These are phyloP conservation scores for Takifugu ocellatus DNA, from an alignment of 2,797 vertebrate species.

Conservation along the genomic window DNA sequence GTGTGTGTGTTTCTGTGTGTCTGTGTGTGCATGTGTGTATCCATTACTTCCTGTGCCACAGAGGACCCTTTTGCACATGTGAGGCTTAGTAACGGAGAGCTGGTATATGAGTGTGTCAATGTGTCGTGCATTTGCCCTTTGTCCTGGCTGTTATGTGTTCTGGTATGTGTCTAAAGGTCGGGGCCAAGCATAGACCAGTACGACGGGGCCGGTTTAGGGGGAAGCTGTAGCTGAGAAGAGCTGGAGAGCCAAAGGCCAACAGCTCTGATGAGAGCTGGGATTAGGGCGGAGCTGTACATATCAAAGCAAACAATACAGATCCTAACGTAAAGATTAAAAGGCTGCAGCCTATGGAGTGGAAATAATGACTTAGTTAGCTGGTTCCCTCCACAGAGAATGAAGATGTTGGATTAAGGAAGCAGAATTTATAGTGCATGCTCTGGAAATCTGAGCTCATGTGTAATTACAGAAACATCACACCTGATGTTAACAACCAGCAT, in stretches of 20 bases:
- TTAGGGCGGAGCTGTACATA: slow-evolving; percentile 26
- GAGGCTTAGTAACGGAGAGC: slow-evolving; percentile 9
- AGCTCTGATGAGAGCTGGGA: slow-evolving; percentile 37
- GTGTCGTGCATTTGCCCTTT: slow-evolving; percentile 68
- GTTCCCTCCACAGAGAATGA: slow-evolving; percentile 4
- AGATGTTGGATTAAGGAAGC: slow-evolving; percentile 21
- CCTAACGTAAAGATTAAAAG: slow-evolving; percentile 17
- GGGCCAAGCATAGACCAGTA: slow-evolving; percentile 61
- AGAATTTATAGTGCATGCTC: slow-evolving; percentile 22
- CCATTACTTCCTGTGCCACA: slow-evolving; percentile 12
- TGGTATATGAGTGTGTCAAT: slow-evolving; percentile 34
- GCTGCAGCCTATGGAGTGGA: slow-evolving; percentile 21
- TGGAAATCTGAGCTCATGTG: slow-evolving; percentile 34
- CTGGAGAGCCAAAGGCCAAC: slow-evolving; percentile 54
- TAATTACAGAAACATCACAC: slow-evolving; percentile 49
- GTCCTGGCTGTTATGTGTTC: slow-evolving; percentile 75
- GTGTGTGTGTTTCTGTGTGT: neutral
- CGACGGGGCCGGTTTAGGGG: slow-evolving; percentile 65
- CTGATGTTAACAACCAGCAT: slow-evolving; percentile 41
- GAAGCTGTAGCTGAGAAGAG: slow-evolving; percentile 48
- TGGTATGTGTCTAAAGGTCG: slow-evolving; percentile 79
- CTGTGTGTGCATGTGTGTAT: slow-evolving; percentile 5
- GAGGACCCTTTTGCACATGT: slow-evolving; percentile 21
- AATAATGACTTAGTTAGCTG: slow-evolving; percentile 4
- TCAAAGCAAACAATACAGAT: slow-evolving; percentile 34